Percentiles rank a stretch among this genome's conserved stretches.
phyloP scores from a whole-genome alignment of 2,113 vertebrate species.

The Stomatorhinus ivindoensis region DNA sequence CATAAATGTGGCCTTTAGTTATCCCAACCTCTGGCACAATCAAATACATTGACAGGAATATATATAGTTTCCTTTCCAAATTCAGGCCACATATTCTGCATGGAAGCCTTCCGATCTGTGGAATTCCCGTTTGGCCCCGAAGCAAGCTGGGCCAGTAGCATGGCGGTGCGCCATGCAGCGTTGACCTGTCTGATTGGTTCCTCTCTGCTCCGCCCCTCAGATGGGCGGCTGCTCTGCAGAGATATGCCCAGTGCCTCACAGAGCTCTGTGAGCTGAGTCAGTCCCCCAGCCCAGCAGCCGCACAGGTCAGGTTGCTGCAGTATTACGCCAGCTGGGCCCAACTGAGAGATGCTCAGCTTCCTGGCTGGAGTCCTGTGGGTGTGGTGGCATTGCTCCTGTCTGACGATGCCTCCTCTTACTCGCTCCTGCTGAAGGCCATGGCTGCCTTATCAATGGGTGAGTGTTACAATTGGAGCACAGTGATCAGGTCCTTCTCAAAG shows the following conservation, averaged over 20 bases:
- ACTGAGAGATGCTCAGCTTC: constrained; percentile 51
- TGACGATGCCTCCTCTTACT: constrained; percentile 53
- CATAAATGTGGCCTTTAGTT: background rate
- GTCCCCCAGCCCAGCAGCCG: constrained; percentile 38
- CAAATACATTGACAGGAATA: background rate
- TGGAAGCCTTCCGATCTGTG: background rate
- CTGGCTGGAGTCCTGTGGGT: constrained; percentile 55
- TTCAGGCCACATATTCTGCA: background rate
- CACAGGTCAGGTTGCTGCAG: constrained; percentile 53
- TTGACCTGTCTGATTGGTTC: background rate
- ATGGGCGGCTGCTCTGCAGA: constrained; percentile 44
- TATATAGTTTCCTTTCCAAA: background rate
- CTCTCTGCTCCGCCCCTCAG: constrained; percentile 33
- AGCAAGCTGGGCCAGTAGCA: background rate
- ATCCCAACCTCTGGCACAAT: background rate
- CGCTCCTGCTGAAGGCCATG: constrained; percentile 53
- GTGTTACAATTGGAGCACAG: background rate
- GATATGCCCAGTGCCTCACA: constrained; percentile 50
- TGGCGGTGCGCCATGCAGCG: background rate
- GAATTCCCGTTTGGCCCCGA: background rate
- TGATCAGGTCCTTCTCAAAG: background rate
- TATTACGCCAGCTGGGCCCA: constrained; percentile 63
- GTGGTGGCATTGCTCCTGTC: constrained; percentile 40
- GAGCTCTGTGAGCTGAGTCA: constrained; percentile 52
- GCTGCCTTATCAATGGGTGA: constrained; percentile 64